Evolutionary conservation across 2,113 vertebrate genomes (phyloP).

Genomic region (Notothenia coriiceps): DNA sequence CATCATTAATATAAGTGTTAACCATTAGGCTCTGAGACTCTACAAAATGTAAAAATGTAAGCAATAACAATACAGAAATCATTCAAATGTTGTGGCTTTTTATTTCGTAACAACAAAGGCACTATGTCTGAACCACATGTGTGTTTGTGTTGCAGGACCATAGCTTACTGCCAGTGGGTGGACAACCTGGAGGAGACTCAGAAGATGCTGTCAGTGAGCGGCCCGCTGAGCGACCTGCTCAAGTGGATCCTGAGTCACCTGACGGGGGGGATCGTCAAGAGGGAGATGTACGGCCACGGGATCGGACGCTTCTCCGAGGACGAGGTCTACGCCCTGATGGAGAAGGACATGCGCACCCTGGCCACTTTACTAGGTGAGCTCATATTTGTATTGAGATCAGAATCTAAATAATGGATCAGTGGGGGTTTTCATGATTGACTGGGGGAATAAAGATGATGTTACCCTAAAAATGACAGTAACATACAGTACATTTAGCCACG

Average conservation of each 20-base stretch:
- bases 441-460: background rate
- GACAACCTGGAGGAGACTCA: slow-evolving; percentile 96
- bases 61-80: too few species aligned
- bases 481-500: background rate
- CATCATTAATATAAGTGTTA: too few species aligned
- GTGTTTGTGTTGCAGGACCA: slow-evolving; percentile 86
- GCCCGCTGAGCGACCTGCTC: slow-evolving; percentile 94
- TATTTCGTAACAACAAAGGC: too few species aligned
- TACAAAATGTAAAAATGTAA: too few species aligned
- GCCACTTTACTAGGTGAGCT: slow-evolving; percentile 91
- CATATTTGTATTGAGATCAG: background rate
- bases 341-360: slow-evolving; percentile 97
- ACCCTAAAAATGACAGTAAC: background rate
- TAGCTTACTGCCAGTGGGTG: slow-evolving; percentile 98
- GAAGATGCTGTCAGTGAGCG: slow-evolving; percentile 94
- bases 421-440: background rate
- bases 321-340: slow-evolving; percentile 95
- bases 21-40: too few species aligned
- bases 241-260: slow-evolving; percentile 97
- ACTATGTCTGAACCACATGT: background rate
- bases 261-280: slow-evolving; percentile 94
- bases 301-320: slow-evolving; percentile 97
- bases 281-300: slow-evolving; percentile 98
- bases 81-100: too few species aligned
- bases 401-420: background rate